These are phyloP conservation scores for Ruditapes philippinarum DNA, from an alignment of 1,140 invertebrate genomes.

Conservation along the genomic window DNA sequence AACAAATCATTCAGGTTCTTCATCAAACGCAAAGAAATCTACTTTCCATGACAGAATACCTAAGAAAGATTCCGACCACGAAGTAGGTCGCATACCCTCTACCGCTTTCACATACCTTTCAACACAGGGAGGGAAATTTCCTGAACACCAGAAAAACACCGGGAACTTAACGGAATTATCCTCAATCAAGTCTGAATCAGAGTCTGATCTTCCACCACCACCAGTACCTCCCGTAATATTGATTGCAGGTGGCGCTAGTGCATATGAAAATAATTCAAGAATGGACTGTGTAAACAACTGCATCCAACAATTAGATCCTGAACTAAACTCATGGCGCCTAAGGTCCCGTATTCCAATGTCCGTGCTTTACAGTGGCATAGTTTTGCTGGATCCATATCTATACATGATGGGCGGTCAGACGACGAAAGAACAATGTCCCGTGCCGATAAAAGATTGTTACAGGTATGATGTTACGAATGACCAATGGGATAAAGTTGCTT, in stretches of 20 bases:
- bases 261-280: background rate
- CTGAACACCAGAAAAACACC: background rate
- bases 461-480: background rate
- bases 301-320: slow-evolving; percentile 32
- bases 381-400: background rate
- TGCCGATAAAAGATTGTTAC: slow-evolving; percentile 40
- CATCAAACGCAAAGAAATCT: too few relatives aligned
- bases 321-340: background rate
- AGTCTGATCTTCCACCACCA: background rate
- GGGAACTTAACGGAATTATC: background rate
- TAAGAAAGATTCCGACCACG: too few relatives aligned
- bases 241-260: background rate
- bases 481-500: slow-evolving; percentile 6
- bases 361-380: background rate
- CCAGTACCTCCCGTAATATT: background rate
- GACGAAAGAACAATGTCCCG: background rate
- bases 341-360: slow-evolving; percentile 17
- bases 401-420: slow-evolving; percentile 45
- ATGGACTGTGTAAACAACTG: background rate
- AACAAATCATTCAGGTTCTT: too few relatives aligned
- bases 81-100: too few relatives aligned
- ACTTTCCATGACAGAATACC: too few relatives aligned
- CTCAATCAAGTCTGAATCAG: background rate
- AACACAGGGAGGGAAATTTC: too few relatives aligned
- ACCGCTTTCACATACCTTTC: too few relatives aligned